A percentile compares a stretch with the other conserved stretches of the same genome.
Evolutionary conservation across 2,888 invertebrate species (phyloP).

Genomic region (Tetragonula carbonaria): DNA sequence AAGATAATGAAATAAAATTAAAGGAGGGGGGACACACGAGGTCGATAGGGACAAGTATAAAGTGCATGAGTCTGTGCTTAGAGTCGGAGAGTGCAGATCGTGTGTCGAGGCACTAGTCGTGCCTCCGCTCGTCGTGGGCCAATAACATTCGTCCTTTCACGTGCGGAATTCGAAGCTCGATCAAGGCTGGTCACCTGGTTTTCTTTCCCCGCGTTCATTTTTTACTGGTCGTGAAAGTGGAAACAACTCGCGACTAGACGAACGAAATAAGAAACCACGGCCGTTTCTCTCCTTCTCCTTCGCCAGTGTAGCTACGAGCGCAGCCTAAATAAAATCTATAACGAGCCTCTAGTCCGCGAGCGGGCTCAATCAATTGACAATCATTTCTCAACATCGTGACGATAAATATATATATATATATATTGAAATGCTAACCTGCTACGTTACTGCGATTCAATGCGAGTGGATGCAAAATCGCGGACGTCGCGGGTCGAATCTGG

Average conservation of each 20-base stretch:
- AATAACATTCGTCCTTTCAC: slow-evolving; percentile 75
- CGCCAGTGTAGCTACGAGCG: background rate
- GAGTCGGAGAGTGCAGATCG: slow-evolving; percentile 18
- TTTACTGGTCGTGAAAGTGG: slow-evolving; percentile 29
- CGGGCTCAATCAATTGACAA: background rate
- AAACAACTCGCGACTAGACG: background rate
- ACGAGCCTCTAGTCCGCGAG: background rate
- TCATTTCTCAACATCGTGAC: background rate
- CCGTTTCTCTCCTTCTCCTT: background rate
- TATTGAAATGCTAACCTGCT: slow-evolving; percentile 74
- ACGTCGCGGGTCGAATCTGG: slow-evolving; percentile 33
- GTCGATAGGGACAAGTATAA: slow-evolving; percentile 59
- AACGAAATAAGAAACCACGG: background rate
- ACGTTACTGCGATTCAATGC: slow-evolving; percentile 75
- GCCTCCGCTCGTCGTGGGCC: slow-evolving; percentile 55
- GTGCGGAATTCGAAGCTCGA: slow-evolving; percentile 71
- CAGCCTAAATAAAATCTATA: background rate
- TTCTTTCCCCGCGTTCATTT: slow-evolving; percentile 53
- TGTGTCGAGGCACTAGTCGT: slow-evolving; percentile 42
- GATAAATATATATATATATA: background rate
- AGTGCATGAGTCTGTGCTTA: slow-evolving; percentile 21
- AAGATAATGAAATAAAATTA: slow-evolving; percentile 27
- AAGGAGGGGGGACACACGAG: background rate
- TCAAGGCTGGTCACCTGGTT: slow-evolving; percentile 66
- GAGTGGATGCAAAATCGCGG: slow-evolving; percentile 72